Conservation (phyloP, 2,797 vertebrate species). For the Macropodus opercularis region DNA sequence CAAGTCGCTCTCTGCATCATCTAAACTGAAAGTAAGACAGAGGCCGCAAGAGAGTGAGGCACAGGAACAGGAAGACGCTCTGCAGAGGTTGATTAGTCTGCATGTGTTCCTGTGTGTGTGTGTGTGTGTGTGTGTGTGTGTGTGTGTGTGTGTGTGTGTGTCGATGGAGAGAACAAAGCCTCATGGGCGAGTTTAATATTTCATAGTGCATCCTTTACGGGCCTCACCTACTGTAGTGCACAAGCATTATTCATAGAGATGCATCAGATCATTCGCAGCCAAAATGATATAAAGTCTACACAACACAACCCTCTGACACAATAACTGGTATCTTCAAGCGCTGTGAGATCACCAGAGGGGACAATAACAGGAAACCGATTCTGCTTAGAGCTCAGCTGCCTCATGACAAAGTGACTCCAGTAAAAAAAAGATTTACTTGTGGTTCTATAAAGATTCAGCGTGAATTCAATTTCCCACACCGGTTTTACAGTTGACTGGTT, state of each 20-base stretch:
- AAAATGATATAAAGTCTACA: conserved; percentile 24
- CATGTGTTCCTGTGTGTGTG: conserved; percentile 27
- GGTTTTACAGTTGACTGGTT: conserved; percentile 48
- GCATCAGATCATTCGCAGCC: neutral
- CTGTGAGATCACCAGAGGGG: conserved; percentile 39
- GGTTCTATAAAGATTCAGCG: conserved; percentile 38
- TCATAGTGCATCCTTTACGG: conserved; percentile 63
- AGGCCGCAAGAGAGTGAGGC: conserved; percentile 18
- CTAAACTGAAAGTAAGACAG: conserved; percentile 42
- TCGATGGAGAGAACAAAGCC: conserved; percentile 53
- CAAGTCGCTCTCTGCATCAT: conserved; percentile 43
- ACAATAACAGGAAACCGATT: conserved; percentile 31
- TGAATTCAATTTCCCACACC: conserved; percentile 41
- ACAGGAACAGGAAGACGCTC: conserved; percentile 59
- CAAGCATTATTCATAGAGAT: conserved; percentile 8
- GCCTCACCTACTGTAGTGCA: conserved; percentile 19
- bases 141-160: conserved; percentile 26
- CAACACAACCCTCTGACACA: neutral
- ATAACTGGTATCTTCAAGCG: conserved; percentile 20
- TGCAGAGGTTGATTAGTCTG: conserved; percentile 51
- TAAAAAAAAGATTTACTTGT: conserved; percentile 24
- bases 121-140: conserved; percentile 15
- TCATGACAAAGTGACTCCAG: conserved; percentile 17
- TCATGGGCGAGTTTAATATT: conserved; percentile 66
- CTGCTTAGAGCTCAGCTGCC: conserved; percentile 15